Evolutionary conservation across 2,113 vertebrate species (phyloP).

Genomic region (Ameiurus melas): DNA sequence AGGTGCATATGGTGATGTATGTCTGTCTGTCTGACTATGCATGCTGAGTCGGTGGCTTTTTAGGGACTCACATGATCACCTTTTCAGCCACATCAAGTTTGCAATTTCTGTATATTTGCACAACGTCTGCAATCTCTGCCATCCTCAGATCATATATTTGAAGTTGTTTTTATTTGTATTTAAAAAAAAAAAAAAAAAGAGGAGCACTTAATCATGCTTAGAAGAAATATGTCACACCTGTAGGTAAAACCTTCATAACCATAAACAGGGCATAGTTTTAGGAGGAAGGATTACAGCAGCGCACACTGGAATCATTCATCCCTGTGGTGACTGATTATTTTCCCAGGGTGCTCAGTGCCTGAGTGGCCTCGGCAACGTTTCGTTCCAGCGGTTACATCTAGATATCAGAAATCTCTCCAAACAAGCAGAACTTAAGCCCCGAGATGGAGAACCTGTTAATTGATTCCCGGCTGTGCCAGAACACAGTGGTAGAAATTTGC

Average conservation of each 20-base stretch:
- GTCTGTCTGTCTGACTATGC: conserved; percentile 3
- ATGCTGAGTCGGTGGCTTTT: neutral
- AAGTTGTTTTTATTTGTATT: neutral
- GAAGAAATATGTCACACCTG: conserved; percentile 68
- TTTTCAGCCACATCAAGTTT: neutral
- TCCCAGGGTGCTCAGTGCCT: conserved; percentile 63
- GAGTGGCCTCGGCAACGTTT: conserved; percentile 41
- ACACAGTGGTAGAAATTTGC: conserved; percentile 47
- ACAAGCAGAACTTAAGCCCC: conserved; percentile 63
- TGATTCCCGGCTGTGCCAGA: conserved; percentile 46
- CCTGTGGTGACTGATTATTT: conserved; percentile 66
- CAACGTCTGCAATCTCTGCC: neutral
- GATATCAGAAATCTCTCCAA: conserved; percentile 72
- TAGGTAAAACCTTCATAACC: conserved; percentile 67
- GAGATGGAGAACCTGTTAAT: conserved; percentile 61
- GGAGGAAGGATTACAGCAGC: conserved; percentile 64
- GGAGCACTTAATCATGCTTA: conserved; percentile 28
- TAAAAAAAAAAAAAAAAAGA: too few relatives aligned
- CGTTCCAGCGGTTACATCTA: conserved; percentile 60
- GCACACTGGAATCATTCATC: conserved; percentile 64
- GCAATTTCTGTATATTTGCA: conserved; percentile 10
- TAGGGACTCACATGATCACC: neutral
- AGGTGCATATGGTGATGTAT: conserved; percentile 46
- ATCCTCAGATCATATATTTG: neutral
- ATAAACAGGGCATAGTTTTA: conserved; percentile 63